Evolutionary conservation across 2,113 vertebrate genomes (phyloP).

Genomic region (Microtus richardsoni): DNA sequence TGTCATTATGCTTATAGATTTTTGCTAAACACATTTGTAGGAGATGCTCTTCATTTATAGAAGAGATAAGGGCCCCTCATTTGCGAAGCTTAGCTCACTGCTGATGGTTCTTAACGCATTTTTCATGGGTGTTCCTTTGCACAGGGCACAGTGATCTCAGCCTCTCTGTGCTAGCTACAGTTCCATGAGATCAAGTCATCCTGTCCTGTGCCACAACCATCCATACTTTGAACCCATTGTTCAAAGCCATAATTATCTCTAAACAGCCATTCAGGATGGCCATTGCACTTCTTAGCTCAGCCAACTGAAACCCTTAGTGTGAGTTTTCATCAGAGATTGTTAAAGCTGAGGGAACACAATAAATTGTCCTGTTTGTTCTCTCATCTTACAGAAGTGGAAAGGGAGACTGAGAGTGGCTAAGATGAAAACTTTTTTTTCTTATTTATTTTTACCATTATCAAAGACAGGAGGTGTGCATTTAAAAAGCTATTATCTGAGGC

Average conservation of each 20-base stretch:
- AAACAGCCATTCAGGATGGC: background rate
- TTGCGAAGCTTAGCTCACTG: background rate
- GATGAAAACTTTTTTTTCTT: slow-evolving; percentile 7
- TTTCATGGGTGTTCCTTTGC: background rate
- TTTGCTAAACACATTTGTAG: slow-evolving; percentile 40
- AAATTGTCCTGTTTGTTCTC: slow-evolving; percentile 27
- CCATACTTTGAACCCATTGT: background rate
- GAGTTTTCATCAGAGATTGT: slow-evolving; percentile 12
- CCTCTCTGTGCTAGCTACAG: background rate
- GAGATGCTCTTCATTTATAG: slow-evolving; percentile 50
- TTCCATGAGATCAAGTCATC: background rate
- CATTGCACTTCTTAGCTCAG: background rate
- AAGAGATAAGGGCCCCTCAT: background rate
- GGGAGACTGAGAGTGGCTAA: background rate
- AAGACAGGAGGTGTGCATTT: background rate
- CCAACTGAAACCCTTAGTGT: background rate
- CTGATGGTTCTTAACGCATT: background rate
- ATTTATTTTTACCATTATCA: slow-evolving; percentile 8
- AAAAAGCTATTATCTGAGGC: slow-evolving; percentile 35
- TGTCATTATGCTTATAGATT: slow-evolving; percentile 49
- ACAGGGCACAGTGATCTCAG: background rate
- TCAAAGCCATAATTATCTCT: background rate
- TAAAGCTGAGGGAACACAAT: background rate
- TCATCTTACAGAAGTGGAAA: slow-evolving; percentile 17
- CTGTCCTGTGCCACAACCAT: background rate